Percentiles rank a stretch among this genome's conserved stretches.
Evolutionary conservation across 2,888 invertebrate genomes (phyloP).

Genomic region (Osmoderma eremita): DNA sequence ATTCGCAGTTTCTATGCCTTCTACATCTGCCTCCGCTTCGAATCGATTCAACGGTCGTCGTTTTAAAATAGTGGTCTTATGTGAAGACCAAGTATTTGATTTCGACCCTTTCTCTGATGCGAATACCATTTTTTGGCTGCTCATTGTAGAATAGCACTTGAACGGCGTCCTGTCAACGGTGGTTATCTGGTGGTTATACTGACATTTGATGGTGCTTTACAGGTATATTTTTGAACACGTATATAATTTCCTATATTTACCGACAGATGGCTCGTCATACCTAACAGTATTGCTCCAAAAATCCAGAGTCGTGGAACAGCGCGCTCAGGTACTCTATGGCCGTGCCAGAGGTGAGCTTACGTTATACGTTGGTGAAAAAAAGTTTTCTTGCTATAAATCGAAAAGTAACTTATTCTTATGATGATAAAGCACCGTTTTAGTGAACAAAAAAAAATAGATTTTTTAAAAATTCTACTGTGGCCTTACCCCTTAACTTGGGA

Average conservation of each 20-base stretch:
- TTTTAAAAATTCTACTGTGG: slow-evolving; percentile 8
- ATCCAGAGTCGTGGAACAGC: no score
- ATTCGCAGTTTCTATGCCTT: slow-evolving; percentile 46
- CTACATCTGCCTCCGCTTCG: slow-evolving; percentile 40
- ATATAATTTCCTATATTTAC: no score
- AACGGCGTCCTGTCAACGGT: no score
- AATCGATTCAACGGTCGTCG: slow-evolving; percentile 42
- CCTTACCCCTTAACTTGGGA: slow-evolving; percentile 9
- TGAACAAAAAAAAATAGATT: slow-evolving; percentile 8
- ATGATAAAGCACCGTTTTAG: background rate
- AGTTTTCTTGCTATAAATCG: background rate
- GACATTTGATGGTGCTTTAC: no score
- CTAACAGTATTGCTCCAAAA: no score
- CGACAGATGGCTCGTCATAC: no score
- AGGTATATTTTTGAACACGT: no score
- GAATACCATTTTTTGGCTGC: background rate
- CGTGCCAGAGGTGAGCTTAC: no score
- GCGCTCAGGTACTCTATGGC: no score
- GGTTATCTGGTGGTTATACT: no score
- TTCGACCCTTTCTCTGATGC: slow-evolving; percentile 11
- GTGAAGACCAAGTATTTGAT: background rate
- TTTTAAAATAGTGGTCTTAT: slow-evolving; percentile 9
- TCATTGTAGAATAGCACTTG: slow-evolving; percentile 8
- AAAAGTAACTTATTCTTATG: no score
- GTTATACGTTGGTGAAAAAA: no score